phyloP scores from a whole-genome alignment of 2,888 invertebrate genomes.

The Tetropium fuscum region DNA sequence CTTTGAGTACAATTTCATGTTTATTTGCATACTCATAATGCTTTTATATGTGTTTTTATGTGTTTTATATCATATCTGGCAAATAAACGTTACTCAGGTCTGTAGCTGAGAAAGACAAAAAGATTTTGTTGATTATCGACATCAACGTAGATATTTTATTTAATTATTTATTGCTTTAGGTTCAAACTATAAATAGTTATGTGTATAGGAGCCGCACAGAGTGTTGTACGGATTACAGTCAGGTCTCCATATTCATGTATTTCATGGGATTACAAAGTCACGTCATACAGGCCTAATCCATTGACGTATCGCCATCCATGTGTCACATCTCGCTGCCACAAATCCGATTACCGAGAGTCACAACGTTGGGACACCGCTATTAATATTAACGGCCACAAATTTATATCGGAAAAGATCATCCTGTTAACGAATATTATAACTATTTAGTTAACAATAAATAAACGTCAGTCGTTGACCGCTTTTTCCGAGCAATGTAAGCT shows the following conservation, averaged over 20 bases:
- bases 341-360: slow-evolving; percentile 50
- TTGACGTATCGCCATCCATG: slow-evolving; percentile 51
- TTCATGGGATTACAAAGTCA: slow-evolving; percentile 33
- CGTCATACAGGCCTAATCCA: slow-evolving; percentile 45
- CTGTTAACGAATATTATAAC: slow-evolving; percentile 13
- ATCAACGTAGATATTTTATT: no score
- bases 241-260: slow-evolving; percentile 49
- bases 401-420: slow-evolving; percentile 7
- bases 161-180: no score
- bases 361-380: slow-evolving; percentile 41
- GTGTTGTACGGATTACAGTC: slow-evolving; percentile 15
- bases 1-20: no score
- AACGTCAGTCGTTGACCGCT: no score
- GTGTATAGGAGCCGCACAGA: not conserved
- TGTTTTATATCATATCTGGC: no score
- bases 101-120: no score
- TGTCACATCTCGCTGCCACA: slow-evolving; percentile 42
- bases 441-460: not conserved
- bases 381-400: slow-evolving; percentile 27
- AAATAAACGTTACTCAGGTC: no score
- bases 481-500: no score
- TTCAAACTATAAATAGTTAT: not conserved
- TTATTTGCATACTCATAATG: no score
- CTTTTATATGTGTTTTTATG: no score
- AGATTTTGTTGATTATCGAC: no score